Base-by-base conservation (phyloP, 2,113 vertebrate genomes). In the Numenius arquata region DNA sequence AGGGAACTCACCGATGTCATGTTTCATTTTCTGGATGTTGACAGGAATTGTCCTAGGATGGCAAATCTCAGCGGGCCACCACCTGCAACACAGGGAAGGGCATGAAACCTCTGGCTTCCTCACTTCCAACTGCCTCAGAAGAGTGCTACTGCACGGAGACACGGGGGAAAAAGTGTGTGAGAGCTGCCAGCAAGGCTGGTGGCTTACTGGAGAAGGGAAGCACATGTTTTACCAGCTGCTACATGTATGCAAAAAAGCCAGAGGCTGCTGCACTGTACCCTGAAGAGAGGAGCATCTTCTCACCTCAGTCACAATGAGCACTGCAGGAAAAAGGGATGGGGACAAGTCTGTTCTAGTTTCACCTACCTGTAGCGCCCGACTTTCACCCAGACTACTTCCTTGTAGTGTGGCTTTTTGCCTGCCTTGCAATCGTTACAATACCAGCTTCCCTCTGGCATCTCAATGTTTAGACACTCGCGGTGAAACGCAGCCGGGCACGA, bases 21-120 rank as follows among this genome's bases (percentile, higher is more conserved):
- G 99, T 85, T 98, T 98, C 99, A 99, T 99, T 85, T 99, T 98
- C 96, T 99, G 99, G 88, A 99, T 99, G 96, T 99, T 99, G 61
- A 99, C 98, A 48, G 99, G 99, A 97, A 99, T 98, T 53, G 98
- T 98, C 93, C 98, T 99, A 59, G 99, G 99, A 97, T 99, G 99
- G 92, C 99, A 99, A 85, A 99, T 99, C 97, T 99, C 99, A 56
- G 99, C 99, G 21, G 99, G 99, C 99, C 99, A 99, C 99, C 99
- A 99, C 96, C 99, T 99, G 73, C 30, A 85, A 95, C 82, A 94
- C 27, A 85, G 29, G 29, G 14, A 88, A 83, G 18, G 6, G 32
- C n/a, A 71, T 89, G 26, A 71, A 85, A 74, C 14, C n/a, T 80
- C 59, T 52, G 59, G 25, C 41, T 61, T 72, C 41, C 9, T 5